Percentiles rank a stretch among this genome's conserved stretches.
Conservation (phyloP, 2,113 vertebrate genomes). For the Hippocampus comes region DNA sequence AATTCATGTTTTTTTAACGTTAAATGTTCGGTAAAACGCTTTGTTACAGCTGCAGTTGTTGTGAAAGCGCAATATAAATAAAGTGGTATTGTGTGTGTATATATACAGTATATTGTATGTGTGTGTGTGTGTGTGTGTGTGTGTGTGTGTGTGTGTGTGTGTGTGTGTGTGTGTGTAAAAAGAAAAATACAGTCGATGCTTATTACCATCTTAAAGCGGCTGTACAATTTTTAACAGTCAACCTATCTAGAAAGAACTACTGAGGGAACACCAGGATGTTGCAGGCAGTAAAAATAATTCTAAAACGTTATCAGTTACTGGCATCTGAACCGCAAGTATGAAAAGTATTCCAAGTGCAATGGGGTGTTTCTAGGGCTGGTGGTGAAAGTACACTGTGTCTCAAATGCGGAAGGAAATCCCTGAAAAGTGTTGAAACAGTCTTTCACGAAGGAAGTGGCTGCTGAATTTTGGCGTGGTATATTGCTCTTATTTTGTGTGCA, state of each 20-base stretch:
- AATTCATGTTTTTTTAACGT: too few species aligned
- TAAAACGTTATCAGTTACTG: background rate
- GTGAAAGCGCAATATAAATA: too few species aligned
- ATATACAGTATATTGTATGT: too few species aligned
- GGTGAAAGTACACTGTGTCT: background rate
- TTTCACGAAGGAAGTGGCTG: conserved; percentile 2
- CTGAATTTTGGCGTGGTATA: conserved; percentile 2
- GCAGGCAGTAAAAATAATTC: background rate
- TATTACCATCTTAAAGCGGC: background rate
- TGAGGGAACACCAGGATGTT: background rate
- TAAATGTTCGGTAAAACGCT: too few species aligned
- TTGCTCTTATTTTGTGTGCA: conserved; percentile 12
- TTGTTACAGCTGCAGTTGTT: too few species aligned
- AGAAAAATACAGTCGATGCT: background rate
- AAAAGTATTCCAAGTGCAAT: background rate
- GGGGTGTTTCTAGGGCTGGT: background rate
- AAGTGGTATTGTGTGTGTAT: too few species aligned
- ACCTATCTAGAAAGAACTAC: background rate
- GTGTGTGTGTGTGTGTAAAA: background rate
- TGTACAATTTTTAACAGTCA: background rate
- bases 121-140: too few species aligned
- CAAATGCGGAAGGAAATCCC: conserved; percentile 15
- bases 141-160: too few species aligned
- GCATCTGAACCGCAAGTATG: background rate
- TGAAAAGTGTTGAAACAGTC: conserved; percentile 3